Conservation (phyloP, 2,888 invertebrate species). For the Hetaerina titia region DNA sequence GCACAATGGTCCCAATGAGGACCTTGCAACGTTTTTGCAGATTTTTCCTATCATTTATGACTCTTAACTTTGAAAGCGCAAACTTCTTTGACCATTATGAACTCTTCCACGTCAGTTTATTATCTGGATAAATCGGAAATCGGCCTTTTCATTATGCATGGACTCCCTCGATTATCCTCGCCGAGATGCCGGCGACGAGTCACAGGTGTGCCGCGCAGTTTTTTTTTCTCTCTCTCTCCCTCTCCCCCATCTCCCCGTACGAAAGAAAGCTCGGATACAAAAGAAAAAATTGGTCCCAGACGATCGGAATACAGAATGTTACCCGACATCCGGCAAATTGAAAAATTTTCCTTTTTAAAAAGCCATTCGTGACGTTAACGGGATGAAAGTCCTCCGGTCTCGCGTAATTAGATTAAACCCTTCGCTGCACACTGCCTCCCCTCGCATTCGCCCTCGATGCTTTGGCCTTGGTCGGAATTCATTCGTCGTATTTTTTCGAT, state of each 20-base stretch:
- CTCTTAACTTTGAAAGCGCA: neutral
- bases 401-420: constrained; percentile 30
- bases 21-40: neutral
- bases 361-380: neutral
- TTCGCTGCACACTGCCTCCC: neutral
- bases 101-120: constrained; percentile 27
- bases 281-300: neutral
- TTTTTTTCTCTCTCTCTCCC: neutral
- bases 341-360: constrained; percentile 2
- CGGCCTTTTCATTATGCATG: constrained; percentile 15
- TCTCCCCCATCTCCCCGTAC: neutral
- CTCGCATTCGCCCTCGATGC: neutral
- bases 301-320: neutral
- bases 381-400: neutral
- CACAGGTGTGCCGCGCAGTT: neutral
- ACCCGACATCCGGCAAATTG: neutral
- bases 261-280: neutral
- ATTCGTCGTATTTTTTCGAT: neutral
- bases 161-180: neutral
- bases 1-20: neutral
- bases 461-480: neutral
- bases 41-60: neutral
- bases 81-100: constrained; percentile 4
- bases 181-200: neutral
- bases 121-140: constrained; percentile 31